Base-by-base conservation (phyloP, 2,113 vertebrate species). In the Edolisoma coerulescens region DNA sequence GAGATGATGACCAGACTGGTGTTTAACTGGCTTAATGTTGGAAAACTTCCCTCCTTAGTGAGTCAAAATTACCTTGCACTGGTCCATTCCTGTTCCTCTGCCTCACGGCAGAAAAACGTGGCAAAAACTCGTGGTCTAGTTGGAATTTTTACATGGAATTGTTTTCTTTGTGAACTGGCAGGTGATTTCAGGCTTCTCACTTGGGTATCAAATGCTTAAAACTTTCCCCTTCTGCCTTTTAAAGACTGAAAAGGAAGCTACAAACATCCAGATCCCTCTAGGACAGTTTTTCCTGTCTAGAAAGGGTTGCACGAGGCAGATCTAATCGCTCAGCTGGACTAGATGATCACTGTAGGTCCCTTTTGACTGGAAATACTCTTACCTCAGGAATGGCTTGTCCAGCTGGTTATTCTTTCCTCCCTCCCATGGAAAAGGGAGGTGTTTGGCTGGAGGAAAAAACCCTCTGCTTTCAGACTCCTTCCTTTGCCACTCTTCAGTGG, bases 381-480 rank as follows among this genome's bases (percentile, higher is more conserved):
- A 0, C 17, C 47, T 56, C 35, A 54, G 30, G n/a, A 78, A 54
- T 13, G 22, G 21, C 3, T 91, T 60, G 19, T 69, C 32, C 54
- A 33, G 30, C 10, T 23, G 15, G 9, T 33, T 26, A 3, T 35
- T 65, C 47, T 16, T n/a, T 47, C 21, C 70, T 35, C 13, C 3
- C 10, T 88, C 15, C 21, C 7, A 4, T 45, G 37, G 50, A 6
- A 57, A 69, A 52, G 2, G 14, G 10, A 93, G 5, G 2, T 8
- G 9, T 18, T 23, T 19, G 57, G 28, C 7, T 73, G 54, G 4
- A 3, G 3, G 3, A 2, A 0, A 1, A 4, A 27, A 10, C 13
- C 2, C 4, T 22, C 50, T 50, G 39, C 28, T 69, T 33, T 18
- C 52, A 53, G 35, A 17, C 20, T 35, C 17, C 6, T 23, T 53